These are phyloP conservation scores for Leuciscus idus DNA, from an alignment of 2,113 vertebrate genomes.

Conservation along the genomic window DNA sequence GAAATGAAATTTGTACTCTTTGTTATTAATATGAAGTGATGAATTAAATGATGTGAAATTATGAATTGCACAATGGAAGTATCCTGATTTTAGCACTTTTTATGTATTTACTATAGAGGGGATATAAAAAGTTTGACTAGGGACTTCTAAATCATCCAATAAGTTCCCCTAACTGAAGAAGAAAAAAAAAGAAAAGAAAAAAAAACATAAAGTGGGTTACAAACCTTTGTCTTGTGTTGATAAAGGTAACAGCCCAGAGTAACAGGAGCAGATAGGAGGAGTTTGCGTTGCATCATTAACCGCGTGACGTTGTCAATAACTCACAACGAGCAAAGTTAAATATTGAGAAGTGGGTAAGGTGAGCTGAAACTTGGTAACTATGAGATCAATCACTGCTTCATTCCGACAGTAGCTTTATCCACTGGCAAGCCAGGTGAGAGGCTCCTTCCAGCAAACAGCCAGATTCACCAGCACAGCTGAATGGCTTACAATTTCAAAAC, in stretches of 20 bases:
- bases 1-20: not conserved
- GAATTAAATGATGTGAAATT: not conserved
- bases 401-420: constrained; percentile 50
- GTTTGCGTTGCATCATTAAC: constrained; percentile 46
- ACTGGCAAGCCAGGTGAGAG: constrained; percentile 61
- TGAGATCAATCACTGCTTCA: constrained; percentile 26
- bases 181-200: not conserved
- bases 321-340: constrained; percentile 40
- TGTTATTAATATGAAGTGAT: not conserved
- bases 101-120: not conserved
- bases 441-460: constrained; percentile 57
- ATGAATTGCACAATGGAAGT: not conserved
- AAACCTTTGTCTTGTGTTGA: not conserved
- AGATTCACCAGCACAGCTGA: constrained; percentile 68
- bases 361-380: constrained; percentile 48
- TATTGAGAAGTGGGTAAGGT: constrained; percentile 38
- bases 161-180: too few species aligned
- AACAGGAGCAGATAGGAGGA: constrained; percentile 51
- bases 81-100: not conserved
- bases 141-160: not conserved
- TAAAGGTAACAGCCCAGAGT: constrained; percentile 1
- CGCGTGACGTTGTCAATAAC: constrained; percentile 40
- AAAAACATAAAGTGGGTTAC: not conserved
- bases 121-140: not conserved
- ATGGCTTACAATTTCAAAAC: constrained; percentile 68